Evolutionary conservation across 2,888 invertebrate species (phyloP).

Genomic region (Mesochorus sp.): DNA sequence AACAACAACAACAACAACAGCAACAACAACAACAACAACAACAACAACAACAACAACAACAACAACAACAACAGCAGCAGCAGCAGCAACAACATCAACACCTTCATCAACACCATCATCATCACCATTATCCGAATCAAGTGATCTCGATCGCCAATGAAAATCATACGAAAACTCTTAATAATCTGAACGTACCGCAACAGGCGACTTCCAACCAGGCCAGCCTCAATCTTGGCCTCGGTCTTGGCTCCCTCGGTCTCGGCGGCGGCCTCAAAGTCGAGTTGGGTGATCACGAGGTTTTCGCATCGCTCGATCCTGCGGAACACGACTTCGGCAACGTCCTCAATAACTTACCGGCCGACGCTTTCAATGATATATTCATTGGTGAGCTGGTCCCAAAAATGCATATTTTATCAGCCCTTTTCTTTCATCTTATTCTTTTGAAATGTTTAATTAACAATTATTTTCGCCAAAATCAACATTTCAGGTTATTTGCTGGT

Average conservation of each 20-base stretch:
- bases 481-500: not conserved
- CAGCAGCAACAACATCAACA: too few relatives aligned
- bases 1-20: too few relatives aligned
- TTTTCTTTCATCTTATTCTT: not conserved
- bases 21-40: too few relatives aligned
- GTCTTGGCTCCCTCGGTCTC: constrained; percentile 72
- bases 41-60: too few relatives aligned
- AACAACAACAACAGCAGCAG: too few relatives aligned
- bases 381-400: constrained; percentile 83
- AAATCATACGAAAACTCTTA: constrained; percentile 74
- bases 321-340: constrained; percentile 91
- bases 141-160: constrained; percentile 59
- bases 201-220: constrained; percentile 73
- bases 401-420: not conserved
- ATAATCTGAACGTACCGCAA: constrained; percentile 77
- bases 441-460: too few relatives aligned
- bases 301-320: constrained; percentile 83
- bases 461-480: not conserved
- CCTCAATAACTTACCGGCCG: constrained; percentile 90
- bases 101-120: too few relatives aligned
- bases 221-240: constrained; percentile 76
- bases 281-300: constrained; percentile 79
- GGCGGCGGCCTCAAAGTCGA: constrained; percentile 78
- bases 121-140: constrained; percentile 66
- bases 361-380: constrained; percentile 92